phyloP scores from a whole-genome alignment of 1,140 invertebrate species.

The Solenopsis invicta region DNA sequence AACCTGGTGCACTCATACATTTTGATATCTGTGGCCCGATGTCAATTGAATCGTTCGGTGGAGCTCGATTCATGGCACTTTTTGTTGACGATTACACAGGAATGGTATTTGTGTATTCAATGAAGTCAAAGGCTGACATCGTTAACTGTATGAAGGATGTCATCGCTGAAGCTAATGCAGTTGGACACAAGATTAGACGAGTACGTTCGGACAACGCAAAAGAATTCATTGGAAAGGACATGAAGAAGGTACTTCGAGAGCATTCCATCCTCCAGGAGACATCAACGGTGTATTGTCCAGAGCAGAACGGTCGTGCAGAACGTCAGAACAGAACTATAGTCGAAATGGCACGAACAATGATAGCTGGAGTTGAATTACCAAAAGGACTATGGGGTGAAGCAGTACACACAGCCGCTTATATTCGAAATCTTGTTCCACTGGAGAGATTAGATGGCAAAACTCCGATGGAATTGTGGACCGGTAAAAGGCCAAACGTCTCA shows the following conservation, averaged over 20 bases:
- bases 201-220: slow-evolving; percentile 17
- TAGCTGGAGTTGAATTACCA: slow-evolving; percentile 9
- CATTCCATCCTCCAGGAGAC: background rate
- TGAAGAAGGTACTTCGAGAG: background rate
- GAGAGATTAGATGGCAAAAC: background rate
- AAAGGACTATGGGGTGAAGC: background rate
- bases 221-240: background rate
- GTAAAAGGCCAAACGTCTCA: background rate
- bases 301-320: slow-evolving; percentile 1
- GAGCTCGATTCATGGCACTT: background rate
- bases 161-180: background rate
- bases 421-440: background rate
- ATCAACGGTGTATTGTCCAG: background rate
- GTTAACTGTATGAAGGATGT: background rate
- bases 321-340: background rate
- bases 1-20: background rate
- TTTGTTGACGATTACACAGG: slow-evolving; percentile 26
- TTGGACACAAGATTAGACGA: background rate
- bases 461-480: background rate
- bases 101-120: slow-evolving; percentile 5
- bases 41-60: background rate
- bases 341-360: background rate
- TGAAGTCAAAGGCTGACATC: slow-evolving; percentile 15
- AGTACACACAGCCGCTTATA: background rate
- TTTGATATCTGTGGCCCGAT: slow-evolving; percentile 16